A percentile compares a stretch with the other conserved stretches of the same genome.
Evolutionary conservation across 1,140 invertebrate species (phyloP).

Genomic region (Philotrypesis tridentata): DNA sequence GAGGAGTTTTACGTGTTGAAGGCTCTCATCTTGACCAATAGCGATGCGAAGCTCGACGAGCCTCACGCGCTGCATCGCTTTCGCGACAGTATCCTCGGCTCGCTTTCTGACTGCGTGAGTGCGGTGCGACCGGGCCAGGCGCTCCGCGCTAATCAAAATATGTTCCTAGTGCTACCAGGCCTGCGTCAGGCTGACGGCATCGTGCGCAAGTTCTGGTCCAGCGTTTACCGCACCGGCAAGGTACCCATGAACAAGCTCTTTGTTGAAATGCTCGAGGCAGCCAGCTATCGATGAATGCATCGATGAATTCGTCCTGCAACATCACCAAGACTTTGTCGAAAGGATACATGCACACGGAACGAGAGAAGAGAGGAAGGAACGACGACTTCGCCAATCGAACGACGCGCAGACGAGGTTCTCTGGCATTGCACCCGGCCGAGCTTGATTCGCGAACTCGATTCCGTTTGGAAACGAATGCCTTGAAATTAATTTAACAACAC

Average conservation of each 20-base stretch:
- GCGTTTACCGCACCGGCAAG: slow-evolving; percentile 89
- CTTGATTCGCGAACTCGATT: neutral
- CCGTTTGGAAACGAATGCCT: slow-evolving; percentile 36
- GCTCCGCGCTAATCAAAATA: slow-evolving; percentile 84
- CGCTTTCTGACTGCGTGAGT: slow-evolving; percentile 89
- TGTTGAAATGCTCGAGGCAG: slow-evolving; percentile 95
- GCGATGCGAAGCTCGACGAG: slow-evolving; percentile 92
- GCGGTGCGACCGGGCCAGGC: slow-evolving; percentile 83
- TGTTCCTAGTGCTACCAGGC: slow-evolving; percentile 91
- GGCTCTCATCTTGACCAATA: slow-evolving; percentile 93
- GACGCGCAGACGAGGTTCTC: neutral
- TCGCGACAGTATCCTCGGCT: slow-evolving; percentile 88
- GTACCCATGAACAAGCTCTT: slow-evolving; percentile 98
- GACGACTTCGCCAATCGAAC: neutral
- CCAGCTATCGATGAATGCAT: slow-evolving; percentile 65
- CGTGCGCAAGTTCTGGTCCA: slow-evolving; percentile 92
- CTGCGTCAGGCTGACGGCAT: slow-evolving; percentile 92
- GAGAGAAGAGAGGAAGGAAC: neutral
- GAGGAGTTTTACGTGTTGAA: slow-evolving; percentile 96
- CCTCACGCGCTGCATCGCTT: slow-evolving; percentile 88
- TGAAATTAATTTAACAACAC: neutral
- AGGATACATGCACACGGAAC: neutral
- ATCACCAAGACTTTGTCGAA: slow-evolving; percentile 1
- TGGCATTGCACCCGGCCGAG: neutral
- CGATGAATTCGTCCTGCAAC: neutral